These are phyloP conservation scores for Anolis carolinensis DNA, from an alignment of 2,113 vertebrate genomes.

Conservation along the genomic window DNA sequence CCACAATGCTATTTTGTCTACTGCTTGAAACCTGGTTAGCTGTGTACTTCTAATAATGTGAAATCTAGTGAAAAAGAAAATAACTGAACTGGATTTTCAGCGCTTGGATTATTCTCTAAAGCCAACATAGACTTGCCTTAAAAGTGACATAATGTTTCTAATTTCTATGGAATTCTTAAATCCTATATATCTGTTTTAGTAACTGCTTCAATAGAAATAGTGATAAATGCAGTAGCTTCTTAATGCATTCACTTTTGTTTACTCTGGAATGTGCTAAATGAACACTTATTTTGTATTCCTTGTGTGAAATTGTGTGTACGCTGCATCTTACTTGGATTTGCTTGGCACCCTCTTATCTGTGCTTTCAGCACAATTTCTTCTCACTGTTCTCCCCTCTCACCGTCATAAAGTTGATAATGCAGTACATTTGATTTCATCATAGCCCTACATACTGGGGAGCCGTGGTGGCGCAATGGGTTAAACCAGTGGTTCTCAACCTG, in stretches of 20 bases:
- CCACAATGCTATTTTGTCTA: constrained; percentile 89
- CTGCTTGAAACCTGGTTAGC: constrained; percentile 86
- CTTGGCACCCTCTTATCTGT: not conserved
- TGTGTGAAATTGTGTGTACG: not conserved
- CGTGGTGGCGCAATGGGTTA: too few relatives aligned
- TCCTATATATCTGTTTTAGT: not conserved
- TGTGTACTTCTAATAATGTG: constrained; percentile 80
- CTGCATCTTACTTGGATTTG: not conserved
- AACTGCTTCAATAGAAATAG: not conserved
- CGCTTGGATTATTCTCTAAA: constrained; percentile 64
- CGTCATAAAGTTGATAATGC: not conserved
- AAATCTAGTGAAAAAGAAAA: constrained; percentile 77
- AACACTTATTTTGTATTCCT: not conserved
- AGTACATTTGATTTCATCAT: not conserved
- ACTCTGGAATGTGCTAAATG: not conserved
- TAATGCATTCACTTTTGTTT: not conserved
- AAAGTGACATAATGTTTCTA: constrained; percentile 24
- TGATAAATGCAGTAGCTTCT: not conserved
- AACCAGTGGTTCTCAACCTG: too few relatives aligned
- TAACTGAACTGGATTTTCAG: constrained; percentile 79
- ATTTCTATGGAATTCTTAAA: constrained; percentile 30
- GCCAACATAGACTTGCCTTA: not conserved
- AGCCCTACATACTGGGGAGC: not conserved
- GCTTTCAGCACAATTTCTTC: not conserved
- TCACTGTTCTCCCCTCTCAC: not conserved